Conservation (phyloP, 2,797 vertebrate species). For the Trichosurus vulpecula region DNA sequence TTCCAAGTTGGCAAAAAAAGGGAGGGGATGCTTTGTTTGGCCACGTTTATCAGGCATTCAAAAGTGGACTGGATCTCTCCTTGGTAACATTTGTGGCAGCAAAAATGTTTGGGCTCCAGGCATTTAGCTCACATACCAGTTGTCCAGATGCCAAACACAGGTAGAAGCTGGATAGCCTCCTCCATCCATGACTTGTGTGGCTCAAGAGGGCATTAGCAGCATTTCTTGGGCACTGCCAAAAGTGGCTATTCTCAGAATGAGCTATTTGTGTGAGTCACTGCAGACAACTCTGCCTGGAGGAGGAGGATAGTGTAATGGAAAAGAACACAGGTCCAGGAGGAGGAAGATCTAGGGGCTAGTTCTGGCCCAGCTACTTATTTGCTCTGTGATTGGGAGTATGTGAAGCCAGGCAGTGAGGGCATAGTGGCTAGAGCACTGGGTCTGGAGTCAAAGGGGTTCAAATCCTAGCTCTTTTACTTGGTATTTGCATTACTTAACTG, state of each 20-base stretch:
- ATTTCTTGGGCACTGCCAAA: background rate
- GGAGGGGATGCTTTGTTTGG: slow-evolving; percentile 79
- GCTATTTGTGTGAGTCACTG: background rate
- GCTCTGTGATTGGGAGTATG: background rate
- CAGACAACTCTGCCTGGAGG: background rate
- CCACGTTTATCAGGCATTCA: slow-evolving; percentile 84
- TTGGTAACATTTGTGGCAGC: slow-evolving; percentile 81
- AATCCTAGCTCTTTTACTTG: background rate
- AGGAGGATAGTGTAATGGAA: background rate
- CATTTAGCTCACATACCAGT: slow-evolving; percentile 69
- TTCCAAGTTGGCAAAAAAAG: slow-evolving; percentile 78
- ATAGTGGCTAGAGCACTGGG: background rate
- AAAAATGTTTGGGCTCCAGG: slow-evolving; percentile 79
- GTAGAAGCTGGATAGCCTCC: slow-evolving; percentile 56
- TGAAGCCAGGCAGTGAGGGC: background rate
- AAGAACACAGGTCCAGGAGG: background rate
- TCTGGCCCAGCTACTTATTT: background rate
- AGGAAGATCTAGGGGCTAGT: background rate
- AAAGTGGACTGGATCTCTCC: slow-evolving; percentile 80
- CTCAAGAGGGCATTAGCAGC: background rate
- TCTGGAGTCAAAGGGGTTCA: background rate
- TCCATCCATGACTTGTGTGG: background rate
- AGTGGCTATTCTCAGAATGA: background rate
- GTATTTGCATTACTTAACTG: background rate
- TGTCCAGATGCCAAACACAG: slow-evolving; percentile 68